A percentile compares a stretch with the other conserved stretches of the same genome.
Conservation (phyloP, 1,140 invertebrate genomes). For the Monomorium pharaonis region DNA sequence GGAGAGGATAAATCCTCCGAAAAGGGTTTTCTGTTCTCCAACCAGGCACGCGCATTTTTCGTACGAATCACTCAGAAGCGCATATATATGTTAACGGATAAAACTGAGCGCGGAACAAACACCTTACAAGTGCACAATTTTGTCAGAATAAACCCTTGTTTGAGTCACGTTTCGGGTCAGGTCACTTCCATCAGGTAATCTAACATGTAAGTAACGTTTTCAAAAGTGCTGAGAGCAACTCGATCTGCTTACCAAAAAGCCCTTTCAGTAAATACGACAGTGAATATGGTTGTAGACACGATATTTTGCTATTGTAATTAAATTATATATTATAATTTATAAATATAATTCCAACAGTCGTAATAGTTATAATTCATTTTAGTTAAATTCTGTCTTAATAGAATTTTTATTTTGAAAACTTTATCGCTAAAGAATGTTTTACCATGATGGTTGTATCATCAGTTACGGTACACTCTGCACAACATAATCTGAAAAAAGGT, state of each 20-base stretch:
- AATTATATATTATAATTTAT: too few relatives aligned
- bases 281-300: not conserved
- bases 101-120: slow-evolving; percentile 62
- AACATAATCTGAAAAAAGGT: too few relatives aligned
- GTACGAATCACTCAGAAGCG: slow-evolving; percentile 58
- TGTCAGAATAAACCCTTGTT: slow-evolving; percentile 53
- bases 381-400: not conserved
- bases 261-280: not conserved
- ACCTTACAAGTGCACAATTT: slow-evolving; percentile 57
- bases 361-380: not conserved
- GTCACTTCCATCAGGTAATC: slow-evolving; percentile 7
- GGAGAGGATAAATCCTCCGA: slow-evolving; percentile 33
- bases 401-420: not conserved
- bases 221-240: not conserved
- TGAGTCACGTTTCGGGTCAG: slow-evolving; percentile 15
- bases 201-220: slow-evolving; percentile 24
- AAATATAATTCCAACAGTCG: too few relatives aligned
- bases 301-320: not conserved
- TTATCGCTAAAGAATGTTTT: not conserved
- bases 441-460: too few relatives aligned
- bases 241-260: not conserved
- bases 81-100: slow-evolving; percentile 63
- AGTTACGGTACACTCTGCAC: too few relatives aligned
- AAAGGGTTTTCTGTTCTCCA: slow-evolving; percentile 63
- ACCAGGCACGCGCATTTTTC: slow-evolving; percentile 40